Base-by-base conservation (phyloP, 2,113 vertebrate species). In the Rhombomys opimus region DNA sequence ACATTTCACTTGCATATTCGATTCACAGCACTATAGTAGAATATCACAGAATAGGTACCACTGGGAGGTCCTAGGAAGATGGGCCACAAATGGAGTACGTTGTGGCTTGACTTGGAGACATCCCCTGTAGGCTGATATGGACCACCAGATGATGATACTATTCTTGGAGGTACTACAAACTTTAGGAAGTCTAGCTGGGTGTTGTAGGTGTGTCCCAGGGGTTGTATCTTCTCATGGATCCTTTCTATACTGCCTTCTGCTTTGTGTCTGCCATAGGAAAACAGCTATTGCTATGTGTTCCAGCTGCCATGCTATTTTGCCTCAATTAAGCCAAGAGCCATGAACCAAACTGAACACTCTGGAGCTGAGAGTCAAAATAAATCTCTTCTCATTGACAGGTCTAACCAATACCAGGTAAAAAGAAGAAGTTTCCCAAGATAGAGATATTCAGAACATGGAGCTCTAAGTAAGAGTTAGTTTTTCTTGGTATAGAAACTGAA, bases 351-450 rank as follows among this genome's bases (percentile, higher is more conserved):
- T n/a, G 88, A 90, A 67, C 4, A 23, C 59, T 52, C 59, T 90
- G 59, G 50, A 78, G 25, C 75, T 27, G 7, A 67, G 75, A 90
- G 75, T 25, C 35, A 65, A 90, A 78, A 78, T 65, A 90, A 77
- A 77, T 35, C 5, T 38, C 57, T 87, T n/a, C 50, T 57, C 35
- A n/a, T 13, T 38, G 11, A 50, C 46, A 67, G 13, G 46, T 78
- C 75, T 65, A 50, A 67, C 41, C 27, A 68, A 92, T n/a, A 11
- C 68, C 46, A 13, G 52, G 46, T 57, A 50, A 72, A 87, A 80
- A 35, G 0, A n/a, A 23, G 52, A 96, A n/a, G 15, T n/a, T 52
- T 86, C n/a, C 70, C 18, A 38, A 52, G 50, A 81, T 17, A 20
- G 17, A 82, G 20, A 61, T 17, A 20, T 5, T 63, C 57, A 84